A percentile compares a stretch with the other conserved stretches of the same genome.
phyloP scores from a whole-genome alignment of 2,888 invertebrate species.

The Morpho helenor region DNA sequence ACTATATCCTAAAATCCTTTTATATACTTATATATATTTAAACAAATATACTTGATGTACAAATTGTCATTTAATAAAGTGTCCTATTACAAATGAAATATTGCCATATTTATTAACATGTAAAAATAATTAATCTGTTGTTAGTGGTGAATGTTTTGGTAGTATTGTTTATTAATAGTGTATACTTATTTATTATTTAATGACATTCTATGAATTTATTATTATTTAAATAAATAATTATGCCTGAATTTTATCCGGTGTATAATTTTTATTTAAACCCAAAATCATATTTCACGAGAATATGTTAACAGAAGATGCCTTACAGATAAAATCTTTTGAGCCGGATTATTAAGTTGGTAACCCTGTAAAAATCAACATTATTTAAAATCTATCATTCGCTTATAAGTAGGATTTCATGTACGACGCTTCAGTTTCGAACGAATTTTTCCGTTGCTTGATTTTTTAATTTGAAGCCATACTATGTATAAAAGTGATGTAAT shows the following conservation, averaged over 20 bases:
- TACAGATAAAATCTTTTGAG: no score
- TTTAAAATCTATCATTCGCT: no score
- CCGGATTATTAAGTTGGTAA: no score
- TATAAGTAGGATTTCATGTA: no score
- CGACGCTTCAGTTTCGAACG: no score
- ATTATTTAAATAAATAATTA: neutral
- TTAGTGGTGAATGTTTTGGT: conserved; percentile 7
- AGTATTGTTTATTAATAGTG: conserved; percentile 3
- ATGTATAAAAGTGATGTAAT: neutral
- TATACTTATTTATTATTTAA: conserved; percentile 5
- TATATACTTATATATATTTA: conserved; percentile 10
- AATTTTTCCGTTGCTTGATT: no score
- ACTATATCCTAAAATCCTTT: conserved; percentile 2
- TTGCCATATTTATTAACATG: conserved; percentile 25
- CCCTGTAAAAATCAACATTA: no score
- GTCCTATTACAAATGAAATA: conserved; percentile 15
- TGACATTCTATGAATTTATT: neutral
- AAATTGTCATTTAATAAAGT: conserved; percentile 8
- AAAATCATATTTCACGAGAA: no score
- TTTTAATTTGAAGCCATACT: neutral
- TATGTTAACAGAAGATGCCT: no score
- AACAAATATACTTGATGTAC: conserved; percentile 14
- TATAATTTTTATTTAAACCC: no score
- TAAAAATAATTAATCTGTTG: conserved; percentile 13
- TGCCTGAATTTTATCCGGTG: conserved; percentile 10